Percentiles rank a stretch among this genome's conserved stretches.
These are phyloP conservation scores for Aleadryas rufinucha DNA, from an alignment of 2,113 vertebrate genomes.

Conservation along the genomic window DNA sequence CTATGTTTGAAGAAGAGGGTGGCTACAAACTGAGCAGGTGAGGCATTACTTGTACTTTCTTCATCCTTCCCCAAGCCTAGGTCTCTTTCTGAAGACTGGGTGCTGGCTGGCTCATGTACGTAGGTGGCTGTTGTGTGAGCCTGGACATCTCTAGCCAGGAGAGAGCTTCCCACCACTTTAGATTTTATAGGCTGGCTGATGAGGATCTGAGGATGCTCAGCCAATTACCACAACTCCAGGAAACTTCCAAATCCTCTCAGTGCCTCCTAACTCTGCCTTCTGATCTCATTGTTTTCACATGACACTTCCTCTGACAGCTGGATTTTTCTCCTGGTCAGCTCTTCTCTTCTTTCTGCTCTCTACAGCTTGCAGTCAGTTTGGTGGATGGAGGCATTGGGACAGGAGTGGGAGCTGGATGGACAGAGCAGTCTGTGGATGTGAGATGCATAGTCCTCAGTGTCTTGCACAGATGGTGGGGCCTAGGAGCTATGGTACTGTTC, in stretches of 20 bases:
- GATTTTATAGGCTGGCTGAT: background rate
- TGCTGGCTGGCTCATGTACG: background rate
- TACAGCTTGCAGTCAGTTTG: background rate
- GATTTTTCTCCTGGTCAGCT: background rate
- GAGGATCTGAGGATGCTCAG: background rate
- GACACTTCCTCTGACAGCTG: background rate
- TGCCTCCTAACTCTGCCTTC: background rate
- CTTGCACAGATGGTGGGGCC: background rate
- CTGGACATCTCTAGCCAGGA: background rate
- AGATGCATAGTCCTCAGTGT: background rate
- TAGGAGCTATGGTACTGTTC: accelerated
- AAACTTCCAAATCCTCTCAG: background rate
- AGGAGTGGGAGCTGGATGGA: background rate
- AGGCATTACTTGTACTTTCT: background rate
- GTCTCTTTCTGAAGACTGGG: background rate
- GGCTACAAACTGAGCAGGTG: background rate
- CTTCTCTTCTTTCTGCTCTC: background rate
- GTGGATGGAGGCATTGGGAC: background rate
- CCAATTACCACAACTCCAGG: background rate
- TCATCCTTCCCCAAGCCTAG: background rate
- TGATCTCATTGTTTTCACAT: background rate
- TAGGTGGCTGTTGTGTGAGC: background rate
- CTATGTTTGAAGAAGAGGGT: background rate
- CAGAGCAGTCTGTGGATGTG: background rate
- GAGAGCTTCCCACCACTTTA: background rate